A percentile compares a stretch with the other conserved stretches of the same genome.
These are phyloP conservation scores for Pristiophorus japonicus DNA, from an alignment of 2,113 vertebrate species.

Conservation along the genomic window DNA sequence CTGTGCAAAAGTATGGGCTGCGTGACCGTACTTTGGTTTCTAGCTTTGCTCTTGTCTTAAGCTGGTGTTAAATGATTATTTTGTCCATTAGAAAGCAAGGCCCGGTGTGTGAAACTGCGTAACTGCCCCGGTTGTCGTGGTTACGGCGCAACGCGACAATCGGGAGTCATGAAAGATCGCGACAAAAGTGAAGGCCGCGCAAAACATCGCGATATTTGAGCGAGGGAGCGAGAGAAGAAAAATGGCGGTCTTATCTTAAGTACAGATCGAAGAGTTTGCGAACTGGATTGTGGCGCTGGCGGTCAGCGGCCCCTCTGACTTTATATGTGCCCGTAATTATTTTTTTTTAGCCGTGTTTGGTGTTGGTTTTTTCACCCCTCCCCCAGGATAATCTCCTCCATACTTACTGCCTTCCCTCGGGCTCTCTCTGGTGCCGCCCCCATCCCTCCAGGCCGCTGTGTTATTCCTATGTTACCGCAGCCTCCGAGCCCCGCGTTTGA, in stretches of 20 bases:
- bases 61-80: not conserved
- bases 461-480: conserved; percentile 36
- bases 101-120: not conserved
- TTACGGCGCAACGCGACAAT: conserved; percentile 22
- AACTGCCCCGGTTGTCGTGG: not conserved
- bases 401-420: not conserved
- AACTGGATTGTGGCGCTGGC: not conserved
- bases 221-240: conserved; percentile 1
- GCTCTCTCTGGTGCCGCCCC: not conserved
- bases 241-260: conserved; percentile 5
- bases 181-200: not conserved
- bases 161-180: not conserved
- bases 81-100: too few relatives aligned
- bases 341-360: not conserved
- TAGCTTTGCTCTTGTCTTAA: not conserved
- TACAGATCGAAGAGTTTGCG: not conserved
- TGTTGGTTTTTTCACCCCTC: not conserved
- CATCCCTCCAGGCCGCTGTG: not conserved
- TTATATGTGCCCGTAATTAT: not conserved
- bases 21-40: not conserved
- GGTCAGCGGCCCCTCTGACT: not conserved
- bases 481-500: conserved; percentile 28
- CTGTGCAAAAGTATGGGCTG: too few relatives aligned
- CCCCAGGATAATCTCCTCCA: not conserved
- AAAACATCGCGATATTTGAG: conserved; percentile 11